Conservation (phyloP, 1,140 invertebrate species). For the Tetramorium simillimum region DNA sequence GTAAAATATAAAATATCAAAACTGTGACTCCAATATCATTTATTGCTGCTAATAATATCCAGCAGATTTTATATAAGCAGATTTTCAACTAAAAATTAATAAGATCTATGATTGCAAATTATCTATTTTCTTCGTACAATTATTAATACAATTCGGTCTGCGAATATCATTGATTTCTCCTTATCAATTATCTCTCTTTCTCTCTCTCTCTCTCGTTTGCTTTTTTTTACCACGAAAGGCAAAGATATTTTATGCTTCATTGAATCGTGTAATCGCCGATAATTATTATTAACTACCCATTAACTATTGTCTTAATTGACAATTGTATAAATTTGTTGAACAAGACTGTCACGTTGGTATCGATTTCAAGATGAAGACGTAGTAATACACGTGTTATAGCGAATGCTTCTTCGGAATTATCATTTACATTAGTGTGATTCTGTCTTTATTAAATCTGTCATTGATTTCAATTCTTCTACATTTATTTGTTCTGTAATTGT, state of each 20-base stretch:
- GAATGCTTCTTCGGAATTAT: slow-evolving; percentile 39
- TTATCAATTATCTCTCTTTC: not conserved
- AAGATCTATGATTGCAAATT: not conserved
- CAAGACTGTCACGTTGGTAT: not conserved
- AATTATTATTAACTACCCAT: not conserved
- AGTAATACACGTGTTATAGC: not conserved
- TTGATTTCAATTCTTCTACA: slow-evolving; percentile 28
- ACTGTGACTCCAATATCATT: not conserved
- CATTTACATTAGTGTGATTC: slow-evolving; percentile 1
- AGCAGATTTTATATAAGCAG: not conserved
- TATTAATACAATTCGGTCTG: not conserved
- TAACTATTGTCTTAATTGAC: not conserved
- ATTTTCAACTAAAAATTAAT: not conserved
- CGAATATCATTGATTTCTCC: not conserved
- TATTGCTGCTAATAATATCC: not conserved
- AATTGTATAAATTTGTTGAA: not conserved
- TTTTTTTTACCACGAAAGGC: not conserved
- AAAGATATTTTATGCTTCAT: not conserved
- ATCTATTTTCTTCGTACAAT: not conserved
- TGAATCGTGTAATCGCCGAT: not conserved
- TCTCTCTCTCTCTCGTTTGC: not conserved
- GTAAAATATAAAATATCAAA: not conserved
- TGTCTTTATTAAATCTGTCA: not conserved
- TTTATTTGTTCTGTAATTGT: slow-evolving; percentile 26
- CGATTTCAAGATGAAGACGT: slow-evolving; percentile 30